Evolutionary conservation across 2,113 vertebrate species (phyloP), one percentile per base, ranked within the genome.

Genomic region (Odontophorus gujanensis): DNA sequence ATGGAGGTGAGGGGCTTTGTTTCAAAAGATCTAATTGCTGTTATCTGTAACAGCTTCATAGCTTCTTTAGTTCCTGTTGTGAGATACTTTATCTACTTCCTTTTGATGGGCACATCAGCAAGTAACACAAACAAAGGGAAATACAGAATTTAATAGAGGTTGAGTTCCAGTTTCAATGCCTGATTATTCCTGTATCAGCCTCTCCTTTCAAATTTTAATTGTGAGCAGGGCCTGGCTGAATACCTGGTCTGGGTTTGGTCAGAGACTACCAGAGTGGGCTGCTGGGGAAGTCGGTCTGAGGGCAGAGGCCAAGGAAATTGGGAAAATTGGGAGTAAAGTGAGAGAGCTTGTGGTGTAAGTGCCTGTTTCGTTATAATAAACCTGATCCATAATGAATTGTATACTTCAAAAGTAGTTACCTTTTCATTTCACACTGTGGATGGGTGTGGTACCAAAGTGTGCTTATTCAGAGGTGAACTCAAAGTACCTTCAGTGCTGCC

Each of bases 331-430:
- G 24, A 89, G 26, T 32, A 81, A 53, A 61, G 55, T 63, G 89
- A 63, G 59, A 6, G 67, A 47, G 51, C 48, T 61, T 76, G 26
- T 28, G 74, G 32, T 57, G 75, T n/a, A 71, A 72, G 30, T 1
- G 0, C 63, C 38, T 2, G 1, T 30, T 79, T 89, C 87, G 28
- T 40, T 69, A 24, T 36, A 68, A 43, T 40, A 34, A 51, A 13
- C 69, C 85, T 85, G 79, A 84, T 76, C 74, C 55, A 40, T 45
- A 42, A 6, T 53, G 75, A 93, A 76, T 59, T 80, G 68, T 80
- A 8, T 76, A 59, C 74, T 95, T 92, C 51, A 43, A 61, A 93
- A 92, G 87, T 43, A 87, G 22, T 87, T 79, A 76, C 81, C 71
- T 76, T 86, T 79, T 91, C 57, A 76, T 94, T 96, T 94, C 92